Conservation (phyloP, 1,140 invertebrate species). For the Lepidurus arcticus region DNA sequence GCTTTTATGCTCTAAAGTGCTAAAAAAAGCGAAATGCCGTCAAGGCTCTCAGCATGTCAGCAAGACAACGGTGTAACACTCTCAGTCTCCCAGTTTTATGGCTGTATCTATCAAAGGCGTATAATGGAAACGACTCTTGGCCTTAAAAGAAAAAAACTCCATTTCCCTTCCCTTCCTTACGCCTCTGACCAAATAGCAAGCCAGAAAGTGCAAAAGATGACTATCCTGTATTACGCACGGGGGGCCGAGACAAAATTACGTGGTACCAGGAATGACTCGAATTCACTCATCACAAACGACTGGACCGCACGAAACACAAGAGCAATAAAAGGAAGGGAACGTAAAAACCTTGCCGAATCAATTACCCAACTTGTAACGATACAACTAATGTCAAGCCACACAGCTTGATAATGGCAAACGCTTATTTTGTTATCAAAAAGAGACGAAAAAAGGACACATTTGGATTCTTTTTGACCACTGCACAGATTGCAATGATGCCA, state of each 20-base stretch:
- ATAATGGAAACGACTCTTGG: slow-evolving; percentile 12
- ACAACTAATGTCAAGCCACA: slow-evolving; percentile 2
- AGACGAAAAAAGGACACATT: too few relatives aligned
- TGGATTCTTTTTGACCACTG: too few relatives aligned
- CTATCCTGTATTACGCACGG: not conserved
- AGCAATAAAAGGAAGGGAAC: not conserved
- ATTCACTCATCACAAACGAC: not conserved
- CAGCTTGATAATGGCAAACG: not conserved
- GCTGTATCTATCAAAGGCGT: slow-evolving; percentile 15
- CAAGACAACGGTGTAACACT: slow-evolving; percentile 14
- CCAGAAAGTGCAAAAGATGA: not conserved
- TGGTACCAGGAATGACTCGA: not conserved
- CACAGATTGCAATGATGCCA: too few relatives aligned
- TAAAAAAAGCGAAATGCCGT: not conserved
- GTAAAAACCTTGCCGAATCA: slow-evolving; percentile 1
- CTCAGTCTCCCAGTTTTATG: not conserved
- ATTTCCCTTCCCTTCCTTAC: too few relatives aligned
- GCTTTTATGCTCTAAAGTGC: slow-evolving; percentile 2
- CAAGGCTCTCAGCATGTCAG: slow-evolving; percentile 2
- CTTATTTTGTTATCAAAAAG: not conserved
- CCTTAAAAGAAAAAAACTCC: not conserved
- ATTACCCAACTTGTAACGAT: not conserved
- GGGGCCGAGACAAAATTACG: not conserved
- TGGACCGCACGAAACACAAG: not conserved
- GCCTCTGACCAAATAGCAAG: not conserved